Evolutionary conservation across 2,888 invertebrate species (phyloP).

Genomic region (Stramonita haemastoma): DNA sequence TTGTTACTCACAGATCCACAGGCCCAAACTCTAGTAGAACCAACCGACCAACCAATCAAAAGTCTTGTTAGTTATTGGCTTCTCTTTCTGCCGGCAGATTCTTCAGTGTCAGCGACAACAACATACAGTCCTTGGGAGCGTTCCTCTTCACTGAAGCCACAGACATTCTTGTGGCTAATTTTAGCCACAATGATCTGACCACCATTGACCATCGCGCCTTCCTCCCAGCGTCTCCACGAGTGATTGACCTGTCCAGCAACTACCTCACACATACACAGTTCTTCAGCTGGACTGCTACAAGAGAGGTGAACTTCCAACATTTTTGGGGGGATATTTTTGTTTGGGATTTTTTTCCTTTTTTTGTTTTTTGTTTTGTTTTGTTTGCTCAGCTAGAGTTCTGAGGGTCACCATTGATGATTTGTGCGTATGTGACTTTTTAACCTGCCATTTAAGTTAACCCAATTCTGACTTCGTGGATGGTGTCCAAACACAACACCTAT

Average conservation of each 20-base stretch:
- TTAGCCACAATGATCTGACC: constrained; percentile 67
- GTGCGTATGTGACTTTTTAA: no score
- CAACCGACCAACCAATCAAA: no score
- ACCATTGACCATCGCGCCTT: constrained; percentile 64
- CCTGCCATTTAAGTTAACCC: no score
- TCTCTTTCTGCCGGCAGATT: constrained; percentile 30
- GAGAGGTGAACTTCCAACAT: constrained; percentile 35
- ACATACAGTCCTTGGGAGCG: constrained; percentile 56
- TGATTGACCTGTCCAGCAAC: constrained; percentile 70
- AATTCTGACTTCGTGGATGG: no score
- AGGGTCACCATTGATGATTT: no score
- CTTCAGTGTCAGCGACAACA: constrained; percentile 61
- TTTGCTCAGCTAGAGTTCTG: no score
- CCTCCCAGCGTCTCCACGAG: constrained; percentile 59
- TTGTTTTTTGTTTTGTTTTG: neutral
- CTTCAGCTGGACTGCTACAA: constrained; percentile 65
- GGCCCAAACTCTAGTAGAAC: no score
- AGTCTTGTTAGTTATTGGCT: no score
- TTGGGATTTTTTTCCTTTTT: neutral
- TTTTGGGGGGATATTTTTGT: neutral
- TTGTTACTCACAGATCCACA: no score
- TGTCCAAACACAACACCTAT: no score
- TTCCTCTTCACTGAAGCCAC: constrained; percentile 63
- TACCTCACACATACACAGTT: constrained; percentile 57
- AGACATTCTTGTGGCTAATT: constrained; percentile 61